phyloP scores from a whole-genome alignment of 2,797 vertebrate genomes.

The Alectoris magna region DNA sequence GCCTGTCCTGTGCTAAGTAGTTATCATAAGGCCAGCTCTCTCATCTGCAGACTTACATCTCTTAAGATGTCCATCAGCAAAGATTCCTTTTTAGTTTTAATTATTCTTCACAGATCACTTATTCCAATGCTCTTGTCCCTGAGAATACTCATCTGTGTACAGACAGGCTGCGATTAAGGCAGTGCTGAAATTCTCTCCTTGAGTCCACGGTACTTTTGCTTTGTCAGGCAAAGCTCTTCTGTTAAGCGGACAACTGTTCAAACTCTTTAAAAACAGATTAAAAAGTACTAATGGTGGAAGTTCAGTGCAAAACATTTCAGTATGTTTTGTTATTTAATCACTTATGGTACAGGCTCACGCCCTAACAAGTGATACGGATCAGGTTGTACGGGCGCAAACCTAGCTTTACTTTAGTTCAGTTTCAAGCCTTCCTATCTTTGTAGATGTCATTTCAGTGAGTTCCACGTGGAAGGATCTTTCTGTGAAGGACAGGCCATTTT shows the following conservation, averaged over 20 bases:
- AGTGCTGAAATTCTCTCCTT: neutral
- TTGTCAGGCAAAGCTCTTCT: neutral
- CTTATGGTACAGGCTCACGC: neutral
- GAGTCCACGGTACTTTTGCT: neutral
- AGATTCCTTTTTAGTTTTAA: neutral
- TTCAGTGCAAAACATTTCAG: neutral
- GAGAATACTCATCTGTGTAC: neutral
- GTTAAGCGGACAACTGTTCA: neutral
- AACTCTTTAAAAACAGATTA: neutral
- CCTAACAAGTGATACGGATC: neutral
- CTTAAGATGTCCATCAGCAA: neutral
- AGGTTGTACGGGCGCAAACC: rapidly evolving
- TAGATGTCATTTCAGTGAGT: neutral
- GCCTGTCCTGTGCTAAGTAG: neutral
- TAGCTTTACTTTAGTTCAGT: neutral
- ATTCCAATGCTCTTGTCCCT: neutral
- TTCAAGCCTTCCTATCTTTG: neutral
- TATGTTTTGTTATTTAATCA: neutral
- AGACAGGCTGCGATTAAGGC: neutral
- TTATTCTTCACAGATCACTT: neutral
- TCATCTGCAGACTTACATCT: neutral
- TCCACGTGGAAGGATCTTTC: neutral
- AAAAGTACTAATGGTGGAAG: neutral
- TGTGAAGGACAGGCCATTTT: neutral
- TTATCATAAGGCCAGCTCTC: rapidly evolving